Base-by-base conservation (phyloP, 2,888 invertebrate genomes). In the Keiferia lycopersicella region DNA sequence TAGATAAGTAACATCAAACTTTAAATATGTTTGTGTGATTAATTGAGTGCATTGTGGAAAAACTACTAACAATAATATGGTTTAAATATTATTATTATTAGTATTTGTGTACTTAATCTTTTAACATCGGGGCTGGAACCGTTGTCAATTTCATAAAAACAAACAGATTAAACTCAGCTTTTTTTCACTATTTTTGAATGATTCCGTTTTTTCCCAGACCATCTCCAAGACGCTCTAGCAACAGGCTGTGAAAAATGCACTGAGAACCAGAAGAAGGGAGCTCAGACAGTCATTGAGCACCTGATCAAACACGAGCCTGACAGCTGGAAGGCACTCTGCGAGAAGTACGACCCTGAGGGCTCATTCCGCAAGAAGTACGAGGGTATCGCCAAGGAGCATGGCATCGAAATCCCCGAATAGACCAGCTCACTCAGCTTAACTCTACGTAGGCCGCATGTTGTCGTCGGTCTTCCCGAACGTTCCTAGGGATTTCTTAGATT, bases 181-280 rank as follows among this genome's bases (percentile, higher is more conserved):
- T 11, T 26, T 26, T 8, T 10, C 3, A 26, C 4, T 11, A 7
- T 11, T 34, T 53, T 30, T 53, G 20, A 30, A 53, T 26, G 12
- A 22, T 53, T 38, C 41, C 14, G 30, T 58, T 58, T 10, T 14
- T 16, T 12, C 20, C 30, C 83, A 95, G 95, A 88, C 20, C 75
- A 92, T 41, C 80, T 96, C 10, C 94, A 94, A 34, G 96, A 96
- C 66, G 96, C 95, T 0, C 81, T 96, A 51, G 84, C 91, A 68
- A 94, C 92, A 6, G 94, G 94, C 61, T 96, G 96, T 80, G 73
- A 76, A 63, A 94, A 95, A 78, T 96, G 96, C 78, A 94, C 93
- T 30, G 93, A 94, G 41, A 88, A 89, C 26, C 96, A 96, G 78
- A 93, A 91, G 75, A 77, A 83, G 3, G 94, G 94, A 53, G 92